phyloP scores from a whole-genome alignment of 2,797 vertebrate species.

The Gallinago nigripennis region DNA sequence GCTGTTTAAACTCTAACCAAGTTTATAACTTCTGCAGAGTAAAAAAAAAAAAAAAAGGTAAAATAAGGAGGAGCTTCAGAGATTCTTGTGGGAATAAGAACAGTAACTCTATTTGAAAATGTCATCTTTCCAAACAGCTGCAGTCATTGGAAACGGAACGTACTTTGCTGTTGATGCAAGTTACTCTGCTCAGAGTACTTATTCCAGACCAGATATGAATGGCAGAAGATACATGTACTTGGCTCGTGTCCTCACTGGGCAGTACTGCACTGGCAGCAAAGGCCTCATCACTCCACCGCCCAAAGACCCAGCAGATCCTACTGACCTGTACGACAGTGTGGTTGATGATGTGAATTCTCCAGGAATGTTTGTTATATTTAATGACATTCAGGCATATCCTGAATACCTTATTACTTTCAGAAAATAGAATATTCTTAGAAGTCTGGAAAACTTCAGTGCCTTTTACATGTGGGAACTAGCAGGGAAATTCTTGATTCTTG shows the following conservation, averaged over 20 bases:
- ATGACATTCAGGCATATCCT: slow-evolving; percentile 88
- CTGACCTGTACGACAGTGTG: slow-evolving; percentile 81
- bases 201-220: slow-evolving; percentile 74
- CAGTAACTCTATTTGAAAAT: not conserved
- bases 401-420: slow-evolving; percentile 89
- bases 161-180: slow-evolving; percentile 86
- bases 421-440: not conserved
- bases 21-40: not conserved
- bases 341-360: slow-evolving; percentile 68
- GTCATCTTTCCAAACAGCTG: slow-evolving; percentile 74
- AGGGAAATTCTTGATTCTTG: not conserved
- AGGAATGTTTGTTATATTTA: slow-evolving; percentile 85
- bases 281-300: slow-evolving; percentile 76
- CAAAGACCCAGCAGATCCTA: slow-evolving; percentile 42
- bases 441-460: not conserved
- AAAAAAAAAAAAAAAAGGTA: not conserved
- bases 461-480: not conserved
- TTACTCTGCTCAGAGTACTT: slow-evolving; percentile 79
- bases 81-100: not conserved
- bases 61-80: not conserved
- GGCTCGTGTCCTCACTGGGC: slow-evolving; percentile 87
- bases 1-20: not conserved
- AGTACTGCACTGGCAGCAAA: slow-evolving; percentile 42
- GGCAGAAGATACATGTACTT: slow-evolving; percentile 84
- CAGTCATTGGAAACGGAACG: slow-evolving; percentile 80